Conservation (phyloP, 2,113 vertebrate species). For the Erpornis zantholeuca region DNA sequence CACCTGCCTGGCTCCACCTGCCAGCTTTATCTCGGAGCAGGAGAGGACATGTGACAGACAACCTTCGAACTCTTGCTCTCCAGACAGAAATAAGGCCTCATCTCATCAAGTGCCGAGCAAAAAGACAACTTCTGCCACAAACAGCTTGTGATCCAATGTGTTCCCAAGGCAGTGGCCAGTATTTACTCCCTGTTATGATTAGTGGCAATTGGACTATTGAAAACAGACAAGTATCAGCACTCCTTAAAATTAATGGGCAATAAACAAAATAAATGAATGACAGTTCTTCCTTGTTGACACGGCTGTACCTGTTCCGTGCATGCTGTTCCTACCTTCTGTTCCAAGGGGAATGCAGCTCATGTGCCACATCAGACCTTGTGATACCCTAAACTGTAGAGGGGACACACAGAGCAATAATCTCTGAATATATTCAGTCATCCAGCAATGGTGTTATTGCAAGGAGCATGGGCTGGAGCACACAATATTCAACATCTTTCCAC, state of each 20-base stretch:
- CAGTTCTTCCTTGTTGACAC: not conserved
- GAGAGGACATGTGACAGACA: not conserved
- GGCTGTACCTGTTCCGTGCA: not conserved
- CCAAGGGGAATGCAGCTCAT: not conserved
- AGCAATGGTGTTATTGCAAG: not conserved
- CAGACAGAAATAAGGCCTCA: not conserved
- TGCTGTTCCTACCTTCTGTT: not conserved
- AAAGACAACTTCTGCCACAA: not conserved
- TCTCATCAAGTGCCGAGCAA: not conserved
- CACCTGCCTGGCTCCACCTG: not conserved
- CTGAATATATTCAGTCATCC: not conserved
- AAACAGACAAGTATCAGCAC: not conserved
- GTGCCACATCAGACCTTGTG: fast-evolving
- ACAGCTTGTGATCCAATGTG: not conserved
- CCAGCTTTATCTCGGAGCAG: not conserved
- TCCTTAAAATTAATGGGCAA: not conserved
- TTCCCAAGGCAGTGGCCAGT: not conserved
- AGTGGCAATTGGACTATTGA: not conserved
- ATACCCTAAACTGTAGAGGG: not conserved
- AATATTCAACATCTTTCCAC: not conserved
- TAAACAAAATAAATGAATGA: not conserved
- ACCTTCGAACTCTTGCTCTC: not conserved
- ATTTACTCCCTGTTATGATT: not conserved
- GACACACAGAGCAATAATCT: not conserved
- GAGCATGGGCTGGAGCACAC: not conserved